Percentiles rank a stretch among this genome's conserved stretches.
Evolutionary conservation across 2,797 vertebrate species (phyloP).

Genomic region (Kryptopterus vitreolus): DNA sequence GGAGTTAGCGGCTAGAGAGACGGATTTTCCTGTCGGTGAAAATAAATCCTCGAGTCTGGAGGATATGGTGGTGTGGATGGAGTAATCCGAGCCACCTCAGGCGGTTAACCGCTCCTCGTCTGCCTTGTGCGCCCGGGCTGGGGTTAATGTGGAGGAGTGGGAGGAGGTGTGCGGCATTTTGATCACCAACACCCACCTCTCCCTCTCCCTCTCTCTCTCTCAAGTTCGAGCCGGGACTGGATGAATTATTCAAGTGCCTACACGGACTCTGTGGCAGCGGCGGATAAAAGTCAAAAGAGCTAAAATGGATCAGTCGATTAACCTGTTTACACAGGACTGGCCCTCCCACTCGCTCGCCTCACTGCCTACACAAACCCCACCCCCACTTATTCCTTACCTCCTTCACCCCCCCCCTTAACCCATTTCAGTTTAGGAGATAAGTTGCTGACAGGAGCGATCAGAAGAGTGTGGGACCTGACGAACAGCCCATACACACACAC

Average conservation of each 20-base stretch:
- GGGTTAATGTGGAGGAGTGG: slow-evolving; percentile 57
- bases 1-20: no score
- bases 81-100: slow-evolving; percentile 72
- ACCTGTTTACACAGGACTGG: slow-evolving; percentile 87
- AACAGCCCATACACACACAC: slow-evolving; percentile 70
- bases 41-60: slow-evolving; percentile 72
- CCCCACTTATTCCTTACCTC: slow-evolving; percentile 38
- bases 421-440: slow-evolving; percentile 69
- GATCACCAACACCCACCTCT: slow-evolving; percentile 68
- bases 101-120: slow-evolving; percentile 70
- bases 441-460: slow-evolving; percentile 79
- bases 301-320: slow-evolving; percentile 93
- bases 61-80: slow-evolving; percentile 72
- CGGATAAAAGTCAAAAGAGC: slow-evolving; percentile 89
- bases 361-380: slow-evolving; percentile 54
- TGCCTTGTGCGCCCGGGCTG: slow-evolving; percentile 56
- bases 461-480: slow-evolving; percentile 69
- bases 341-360: slow-evolving; percentile 58
- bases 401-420: slow-evolving; percentile 43
- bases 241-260: slow-evolving; percentile 91
- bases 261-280: slow-evolving; percentile 84
- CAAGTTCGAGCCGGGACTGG: slow-evolving; percentile 79
- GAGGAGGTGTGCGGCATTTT: slow-evolving; percentile 68
- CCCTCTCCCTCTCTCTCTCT: slow-evolving; percentile 72
- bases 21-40: slow-evolving; percentile 66